Evolutionary conservation across 2,888 invertebrate genomes (phyloP).

Genomic region (Macroteleia sp.): DNA sequence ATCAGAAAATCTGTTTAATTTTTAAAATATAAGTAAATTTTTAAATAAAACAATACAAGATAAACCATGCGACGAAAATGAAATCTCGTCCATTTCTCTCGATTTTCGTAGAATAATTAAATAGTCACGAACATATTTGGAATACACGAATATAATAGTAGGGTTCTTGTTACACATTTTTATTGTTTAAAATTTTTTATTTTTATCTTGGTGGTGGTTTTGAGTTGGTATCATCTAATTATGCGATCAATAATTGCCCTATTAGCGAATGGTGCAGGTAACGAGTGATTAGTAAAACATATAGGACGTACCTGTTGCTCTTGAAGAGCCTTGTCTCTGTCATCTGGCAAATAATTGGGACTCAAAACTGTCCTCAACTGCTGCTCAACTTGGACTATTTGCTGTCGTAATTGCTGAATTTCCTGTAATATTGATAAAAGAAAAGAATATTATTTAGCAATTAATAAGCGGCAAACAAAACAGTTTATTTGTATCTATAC

Average conservation of each 20-base stretch:
- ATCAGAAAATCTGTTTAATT: no score
- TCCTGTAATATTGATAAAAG: conserved; percentile 85
- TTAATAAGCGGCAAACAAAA: no score
- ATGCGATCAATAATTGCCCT: conserved; percentile 53
- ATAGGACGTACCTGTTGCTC: conserved; percentile 93
- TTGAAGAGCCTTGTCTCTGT: conserved; percentile 91
- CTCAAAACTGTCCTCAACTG: conserved; percentile 92
- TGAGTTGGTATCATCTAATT: conserved; percentile 78
- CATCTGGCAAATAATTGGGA: conserved; percentile 92
- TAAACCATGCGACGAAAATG: conserved; percentile 55
- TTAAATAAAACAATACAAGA: no score
- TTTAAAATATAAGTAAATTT: no score
- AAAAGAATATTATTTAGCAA: not conserved
- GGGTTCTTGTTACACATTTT: conserved; percentile 47
- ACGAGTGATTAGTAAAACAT: conserved; percentile 28
- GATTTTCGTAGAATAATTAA: no score
- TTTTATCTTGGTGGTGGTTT: conserved; percentile 77
- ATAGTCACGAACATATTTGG: conserved; percentile 1
- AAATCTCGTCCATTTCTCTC: conserved; percentile 61
- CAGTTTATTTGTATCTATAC: no score
- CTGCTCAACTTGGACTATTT: conserved; percentile 94
- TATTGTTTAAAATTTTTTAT: not conserved
- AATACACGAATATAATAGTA: conserved; percentile 22
- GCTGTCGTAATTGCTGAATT: conserved; percentile 92
- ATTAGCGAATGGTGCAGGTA: conserved; percentile 64